These are phyloP conservation scores for Petromus typicus DNA, from an alignment of 2,113 vertebrate genomes.

Conservation along the genomic window DNA sequence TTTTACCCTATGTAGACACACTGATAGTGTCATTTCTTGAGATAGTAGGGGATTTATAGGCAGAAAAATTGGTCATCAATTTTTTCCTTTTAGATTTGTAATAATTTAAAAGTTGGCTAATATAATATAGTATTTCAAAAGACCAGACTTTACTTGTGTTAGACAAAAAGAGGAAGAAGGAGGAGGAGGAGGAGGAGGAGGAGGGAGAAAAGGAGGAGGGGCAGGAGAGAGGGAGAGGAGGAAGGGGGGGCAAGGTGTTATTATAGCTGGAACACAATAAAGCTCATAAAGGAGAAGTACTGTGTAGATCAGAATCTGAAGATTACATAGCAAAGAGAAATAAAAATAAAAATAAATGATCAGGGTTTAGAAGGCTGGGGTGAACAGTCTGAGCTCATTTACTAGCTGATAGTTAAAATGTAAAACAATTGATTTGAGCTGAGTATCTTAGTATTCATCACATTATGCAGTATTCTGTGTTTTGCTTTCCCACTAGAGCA, in stretches of 20 bases:
- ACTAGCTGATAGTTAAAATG: not conserved
- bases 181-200: too few relatives aligned
- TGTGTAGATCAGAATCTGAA: not conserved
- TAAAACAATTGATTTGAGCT: not conserved
- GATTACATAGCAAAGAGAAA: not conserved
- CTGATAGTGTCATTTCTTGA: not conserved
- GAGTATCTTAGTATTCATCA: not conserved
- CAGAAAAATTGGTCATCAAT: not conserved
- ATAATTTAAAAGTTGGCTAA: not conserved
- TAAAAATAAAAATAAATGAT: slow-evolving; percentile 4
- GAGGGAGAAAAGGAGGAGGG: not conserved
- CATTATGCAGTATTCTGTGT: not conserved
- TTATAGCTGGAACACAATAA: not conserved
- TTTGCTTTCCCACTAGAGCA: not conserved
- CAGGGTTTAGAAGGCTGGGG: not conserved
- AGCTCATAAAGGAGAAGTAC: not conserved
- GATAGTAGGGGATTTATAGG: not conserved
- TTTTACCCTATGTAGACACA: not conserved
- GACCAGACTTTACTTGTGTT: not conserved
- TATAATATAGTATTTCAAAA: not conserved
- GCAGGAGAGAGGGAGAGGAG: too few relatives aligned
- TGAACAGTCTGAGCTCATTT: not conserved
- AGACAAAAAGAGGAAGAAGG: not conserved
- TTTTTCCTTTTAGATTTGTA: not conserved
- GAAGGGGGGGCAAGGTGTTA: not conserved